Percentiles rank a stretch among this genome's conserved stretches.
Evolutionary conservation across 1,140 invertebrate genomes (phyloP).

Genomic region (Pseudomyrmex dendroicus): DNA sequence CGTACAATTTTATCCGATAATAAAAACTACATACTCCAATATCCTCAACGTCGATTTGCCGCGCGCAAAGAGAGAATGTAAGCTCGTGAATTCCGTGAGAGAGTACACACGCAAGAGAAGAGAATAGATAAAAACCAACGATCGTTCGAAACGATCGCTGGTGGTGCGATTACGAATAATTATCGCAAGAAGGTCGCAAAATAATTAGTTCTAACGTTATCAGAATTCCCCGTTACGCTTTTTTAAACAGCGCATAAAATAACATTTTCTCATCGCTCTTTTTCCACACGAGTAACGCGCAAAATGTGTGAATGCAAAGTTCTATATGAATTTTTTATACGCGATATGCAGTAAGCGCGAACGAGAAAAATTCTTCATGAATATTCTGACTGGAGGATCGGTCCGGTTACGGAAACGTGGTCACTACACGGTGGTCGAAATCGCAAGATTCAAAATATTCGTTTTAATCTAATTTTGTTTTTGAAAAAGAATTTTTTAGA

Average conservation of each 20-base stretch:
- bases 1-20: slow-evolving; percentile 1
- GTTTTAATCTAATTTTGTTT: neutral
- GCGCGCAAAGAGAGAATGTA: neutral
- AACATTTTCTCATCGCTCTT: neutral
- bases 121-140: neutral
- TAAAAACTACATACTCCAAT: slow-evolving; percentile 19
- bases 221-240: slow-evolving; percentile 44
- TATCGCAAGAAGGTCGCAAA: neutral
- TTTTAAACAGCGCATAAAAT: neutral
- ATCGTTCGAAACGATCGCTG: neutral
- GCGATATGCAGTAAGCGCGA: neutral
- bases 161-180: neutral
- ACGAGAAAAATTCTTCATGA: slow-evolving; percentile 8
- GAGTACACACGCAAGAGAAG: neutral
- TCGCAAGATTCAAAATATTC: neutral
- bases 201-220: slow-evolving; percentile 42
- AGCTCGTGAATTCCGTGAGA: neutral
- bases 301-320: neutral
- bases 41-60: neutral
- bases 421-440: neutral
- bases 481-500: neutral
- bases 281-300: neutral
- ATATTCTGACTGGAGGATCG: neutral
- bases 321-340: slow-evolving; percentile 24
- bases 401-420: neutral